Base-by-base conservation (phyloP, 2,797 vertebrate species). In the Pogoniulus pusillus region DNA sequence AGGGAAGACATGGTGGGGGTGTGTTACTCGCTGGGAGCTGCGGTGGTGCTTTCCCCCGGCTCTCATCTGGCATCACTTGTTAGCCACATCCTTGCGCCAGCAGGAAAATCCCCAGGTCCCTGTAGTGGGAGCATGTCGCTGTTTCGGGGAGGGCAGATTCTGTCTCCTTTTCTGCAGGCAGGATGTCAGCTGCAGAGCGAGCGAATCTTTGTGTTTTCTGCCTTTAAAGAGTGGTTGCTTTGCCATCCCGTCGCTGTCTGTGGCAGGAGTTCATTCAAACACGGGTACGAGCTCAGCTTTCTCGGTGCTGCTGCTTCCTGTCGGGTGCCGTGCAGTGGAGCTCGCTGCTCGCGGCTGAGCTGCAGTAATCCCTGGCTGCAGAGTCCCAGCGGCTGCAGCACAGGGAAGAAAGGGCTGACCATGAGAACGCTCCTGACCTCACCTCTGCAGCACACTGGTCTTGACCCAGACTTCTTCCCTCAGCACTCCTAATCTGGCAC, bases 1-100 rank as follows among this genome's bases (percentile, higher is more conserved):
- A 13, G 82, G 94, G 94, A 87, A 84, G 94, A 94, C 91, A 88
- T 90, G 90, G 88, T 93, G 91, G 92, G 95, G 93, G 80, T 91
- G 91, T 93, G 93, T 85, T 91, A 58, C 88, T 91, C 43, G 82
- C 93, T 92, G 85, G 63, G 7, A 54, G 82, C 90, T 63, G 92
- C 65, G 29, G 75, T 37, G 3, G 14, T 78, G 37, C 63, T 76
- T 53, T 59, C n/a, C 72, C 57, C 23, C 7, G 12, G 5, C 59
- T 23, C 94, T 92, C 78, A 83, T 85, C 95, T 95, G 85, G 65
- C 76, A 60, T 80, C 26, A 1, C 84, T 91, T 51, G 23, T 75
- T 85, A 83, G 63, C 63, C 7, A 14, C 20, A 7, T 77, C 83
- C 55, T 71, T 83, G 71, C 0, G 1, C 68, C 6, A 1, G n/a